A percentile compares a stretch with the other conserved stretches of the same genome.
Evolutionary conservation across 1,140 invertebrate genomes (phyloP).

Genomic region (Drosophila prosaltans): DNA sequence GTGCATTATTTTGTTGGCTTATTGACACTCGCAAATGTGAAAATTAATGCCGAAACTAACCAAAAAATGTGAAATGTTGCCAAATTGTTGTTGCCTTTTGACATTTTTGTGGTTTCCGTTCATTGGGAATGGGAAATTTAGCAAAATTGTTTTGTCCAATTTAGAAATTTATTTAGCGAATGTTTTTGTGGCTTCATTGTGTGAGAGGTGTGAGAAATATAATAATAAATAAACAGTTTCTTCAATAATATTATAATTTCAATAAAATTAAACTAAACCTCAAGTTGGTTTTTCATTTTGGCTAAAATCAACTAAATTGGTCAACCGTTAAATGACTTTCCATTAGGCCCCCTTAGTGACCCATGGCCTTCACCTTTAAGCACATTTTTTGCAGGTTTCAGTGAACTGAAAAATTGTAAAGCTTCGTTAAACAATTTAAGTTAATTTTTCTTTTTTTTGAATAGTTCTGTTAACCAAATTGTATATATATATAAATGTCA

Average conservation of each 20-base stretch:
- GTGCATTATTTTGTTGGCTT: slow-evolving; percentile 65
- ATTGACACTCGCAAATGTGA: slow-evolving; percentile 58
- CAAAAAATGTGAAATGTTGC: slow-evolving; percentile 65
- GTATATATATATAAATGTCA: not conserved
- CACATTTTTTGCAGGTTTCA: slow-evolving; percentile 8
- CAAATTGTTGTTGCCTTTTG: slow-evolving; percentile 68
- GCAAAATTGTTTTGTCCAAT: slow-evolving; percentile 47
- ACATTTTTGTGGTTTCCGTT: slow-evolving; percentile 57
- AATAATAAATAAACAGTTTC: not conserved
- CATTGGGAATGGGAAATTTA: slow-evolving; percentile 2
- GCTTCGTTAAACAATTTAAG: slow-evolving; percentile 22
- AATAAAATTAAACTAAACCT: not conserved
- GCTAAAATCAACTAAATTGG: slow-evolving; percentile 3
- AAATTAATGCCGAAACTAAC: slow-evolving; percentile 52
- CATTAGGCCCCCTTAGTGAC: slow-evolving; percentile 25
- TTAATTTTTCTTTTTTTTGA: slow-evolving; percentile 7
- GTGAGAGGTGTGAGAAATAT: slow-evolving; percentile 8
- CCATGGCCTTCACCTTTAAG: slow-evolving; percentile 1
- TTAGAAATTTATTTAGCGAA: slow-evolving; percentile 12
- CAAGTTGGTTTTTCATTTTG: not conserved
- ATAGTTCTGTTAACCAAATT: slow-evolving; percentile 19
- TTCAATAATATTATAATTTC: not conserved
- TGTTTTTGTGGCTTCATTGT: slow-evolving; percentile 15
- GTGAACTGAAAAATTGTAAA: slow-evolving; percentile 48
- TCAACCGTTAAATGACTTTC: slow-evolving; percentile 24